Evolutionary conservation across 2,888 invertebrate species (phyloP), one percentile per base, ranked within the genome.

Genomic region (Pelosia muscerda): DNA sequence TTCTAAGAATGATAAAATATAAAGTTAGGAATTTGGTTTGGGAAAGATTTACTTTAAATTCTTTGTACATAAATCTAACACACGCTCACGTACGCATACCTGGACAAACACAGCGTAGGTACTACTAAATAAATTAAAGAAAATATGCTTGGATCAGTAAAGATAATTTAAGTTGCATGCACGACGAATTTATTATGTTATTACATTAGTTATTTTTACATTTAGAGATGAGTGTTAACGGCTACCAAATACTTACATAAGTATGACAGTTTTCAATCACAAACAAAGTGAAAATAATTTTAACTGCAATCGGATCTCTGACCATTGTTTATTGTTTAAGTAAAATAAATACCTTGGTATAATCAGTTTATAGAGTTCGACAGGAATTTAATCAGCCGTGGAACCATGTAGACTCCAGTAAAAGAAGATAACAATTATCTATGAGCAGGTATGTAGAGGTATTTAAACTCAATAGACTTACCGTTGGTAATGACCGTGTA

Each of bases 401-500:
- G 5, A 31, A 31, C 31, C n/a, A n/a, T n/a, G 38, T 13, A 38
- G 4, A 15, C 38, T 38, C 15, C 15, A 38, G 15, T 49, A 2
- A 49, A 49, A 49, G 8, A n/a, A 10, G 28, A n/a, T 28, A 10
- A 11, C 8, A 62, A 11, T 10, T n/a, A 26, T 25, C 25, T 34
- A 15, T n/a, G n/a, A n/a, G 9, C 15, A 57, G 10, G 5, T 25
- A 49, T 2, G n/a, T 19, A 49, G 2, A 49, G n/a, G 22, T 59
- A 49, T 26, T 34, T 25, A 66, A n/a, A 53, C 15, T 23, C 25
- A 19, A 54, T 26, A 19, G 13, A 49, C 77, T 79, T 72, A 78
- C 77, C 49, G 8, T 72, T 63, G 54, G 25, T 65, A 56, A 26
- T 42, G 42, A 49, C 26, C 26, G 26, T 53, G 23, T 49, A 6